Base-by-base conservation (phyloP, 2,797 vertebrate genomes). In the Falco novaeseelandiae region DNA sequence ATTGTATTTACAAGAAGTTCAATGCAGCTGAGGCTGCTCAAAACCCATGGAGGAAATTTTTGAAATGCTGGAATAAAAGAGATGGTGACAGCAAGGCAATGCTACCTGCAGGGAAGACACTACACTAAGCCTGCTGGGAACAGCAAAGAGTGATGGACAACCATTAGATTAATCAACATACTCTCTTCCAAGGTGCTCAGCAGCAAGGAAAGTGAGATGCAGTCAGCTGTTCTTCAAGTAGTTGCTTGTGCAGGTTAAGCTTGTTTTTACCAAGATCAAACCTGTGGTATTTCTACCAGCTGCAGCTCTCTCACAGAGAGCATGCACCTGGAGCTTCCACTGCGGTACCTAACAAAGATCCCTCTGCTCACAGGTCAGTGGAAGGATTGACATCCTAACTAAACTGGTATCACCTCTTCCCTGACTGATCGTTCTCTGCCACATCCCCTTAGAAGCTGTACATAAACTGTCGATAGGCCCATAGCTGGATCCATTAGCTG, bases 61-160 rank as follows among this genome's bases (percentile, higher is more conserved):
- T 94, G 83, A 97, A 87, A 93, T 87, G 90, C 25, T 92, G 44
- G 48, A 71, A 80, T 92, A 54, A 93, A 92, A 87, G 59, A 96
- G 66, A 83, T 0, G 5, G 61, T 89, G 92, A 94, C 90, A 95
- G 90, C 67, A 87, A 84, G 78, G 86, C 67, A 80, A 44, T 2
- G 3, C n/a, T 79, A 93, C 88, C 90, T 95, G 74, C 46, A 66
- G 93, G 90, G 83, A 89, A 90, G 73, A 86, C 32, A 8, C 34
- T 63, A 81, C 67, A 57, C 78, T 65, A 58, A 71, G 46, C 34
- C 69, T 92, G 38, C 58, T 57, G 61, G 86, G 81, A 95, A 57
- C 61, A 61, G 54, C n/a, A 46, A 38, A 61, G 66, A 87, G 51
- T 63, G 73, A 87, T 32, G 65, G 81, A 80, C 63, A 92, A 54